Conservation (phyloP, 2,888 invertebrate genomes). For the Ochlodes sylvanus region DNA sequence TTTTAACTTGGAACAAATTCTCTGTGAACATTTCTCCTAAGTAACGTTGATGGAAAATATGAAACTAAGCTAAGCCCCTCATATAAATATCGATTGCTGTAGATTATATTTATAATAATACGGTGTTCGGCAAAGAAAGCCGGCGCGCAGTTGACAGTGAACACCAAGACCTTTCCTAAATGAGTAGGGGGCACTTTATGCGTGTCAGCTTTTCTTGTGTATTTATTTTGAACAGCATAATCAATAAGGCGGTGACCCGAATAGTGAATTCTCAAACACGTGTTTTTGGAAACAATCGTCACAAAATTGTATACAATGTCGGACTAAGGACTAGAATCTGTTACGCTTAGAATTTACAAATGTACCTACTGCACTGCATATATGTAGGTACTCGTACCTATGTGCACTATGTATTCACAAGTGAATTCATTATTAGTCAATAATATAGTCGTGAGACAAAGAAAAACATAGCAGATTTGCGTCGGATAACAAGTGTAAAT, state of each 20-base stretch:
- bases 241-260: slow-evolving; percentile 30
- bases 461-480: no score
- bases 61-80: no score
- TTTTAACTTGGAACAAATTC: no score
- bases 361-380: no score
- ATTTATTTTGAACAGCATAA: slow-evolving; percentile 24
- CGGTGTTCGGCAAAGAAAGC: not conserved
- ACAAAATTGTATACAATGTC: not conserved
- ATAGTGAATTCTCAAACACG: slow-evolving; percentile 20
- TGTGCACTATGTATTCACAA: no score
- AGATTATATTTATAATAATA: not conserved
- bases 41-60: not conserved
- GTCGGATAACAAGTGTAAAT: no score
- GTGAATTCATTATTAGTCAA: no score
- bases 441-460: no score
- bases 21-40: not conserved
- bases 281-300: slow-evolving; percentile 14
- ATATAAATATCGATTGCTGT: no score
- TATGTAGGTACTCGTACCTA: no score
- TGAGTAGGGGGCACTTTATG: slow-evolving; percentile 13
- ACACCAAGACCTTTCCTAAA: slow-evolving; percentile 19
- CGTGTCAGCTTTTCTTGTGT: slow-evolving; percentile 25
- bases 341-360: no score
- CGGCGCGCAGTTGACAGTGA: not conserved
- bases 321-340: not conserved